A percentile compares a stretch with the other conserved stretches of the same genome.
phyloP scores from a whole-genome alignment of 2,113 vertebrate species.

The Cephalophus harveyi region DNA sequence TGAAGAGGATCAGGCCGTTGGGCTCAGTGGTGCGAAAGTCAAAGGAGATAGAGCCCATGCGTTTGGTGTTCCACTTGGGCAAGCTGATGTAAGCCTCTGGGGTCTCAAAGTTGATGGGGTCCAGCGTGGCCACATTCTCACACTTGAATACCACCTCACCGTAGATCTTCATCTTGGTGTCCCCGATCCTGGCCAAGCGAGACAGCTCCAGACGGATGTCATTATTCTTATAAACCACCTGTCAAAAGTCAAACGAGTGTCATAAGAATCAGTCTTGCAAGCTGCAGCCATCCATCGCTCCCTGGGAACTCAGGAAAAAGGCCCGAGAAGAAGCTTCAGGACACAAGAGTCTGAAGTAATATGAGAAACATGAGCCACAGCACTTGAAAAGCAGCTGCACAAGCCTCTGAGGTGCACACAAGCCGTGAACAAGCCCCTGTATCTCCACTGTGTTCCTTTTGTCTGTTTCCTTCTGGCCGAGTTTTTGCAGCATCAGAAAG shows the following conservation, averaged over 20 bases:
- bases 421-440: background rate
- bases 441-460: background rate
- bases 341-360: background rate
- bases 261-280: conserved; percentile 77
- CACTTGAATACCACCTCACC: conserved; percentile 96
- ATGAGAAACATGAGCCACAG: background rate
- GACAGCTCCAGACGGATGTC: conserved; percentile 97
- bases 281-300: conserved; percentile 59
- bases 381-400: background rate
- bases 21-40: conserved; percentile 97
- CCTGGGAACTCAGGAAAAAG: conserved; percentile 56
- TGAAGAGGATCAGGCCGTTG: conserved; percentile 96
- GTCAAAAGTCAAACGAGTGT: conserved; percentile 69
- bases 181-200: conserved; percentile 94
- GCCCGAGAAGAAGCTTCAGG: conserved; percentile 42
- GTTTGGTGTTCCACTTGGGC: conserved; percentile 98
- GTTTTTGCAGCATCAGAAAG: background rate
- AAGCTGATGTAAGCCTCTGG: conserved; percentile 94
- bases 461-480: background rate
- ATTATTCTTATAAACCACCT: conserved; percentile 99
- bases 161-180: conserved; percentile 99
- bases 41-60: conserved; percentile 97
- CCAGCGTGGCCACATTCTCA: conserved; percentile 95
- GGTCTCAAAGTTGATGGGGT: conserved; percentile 97
- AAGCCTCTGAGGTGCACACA: background rate